Evolutionary conservation across 2,888 invertebrate species (phyloP).

Genomic region (Athripsodes cinereus): DNA sequence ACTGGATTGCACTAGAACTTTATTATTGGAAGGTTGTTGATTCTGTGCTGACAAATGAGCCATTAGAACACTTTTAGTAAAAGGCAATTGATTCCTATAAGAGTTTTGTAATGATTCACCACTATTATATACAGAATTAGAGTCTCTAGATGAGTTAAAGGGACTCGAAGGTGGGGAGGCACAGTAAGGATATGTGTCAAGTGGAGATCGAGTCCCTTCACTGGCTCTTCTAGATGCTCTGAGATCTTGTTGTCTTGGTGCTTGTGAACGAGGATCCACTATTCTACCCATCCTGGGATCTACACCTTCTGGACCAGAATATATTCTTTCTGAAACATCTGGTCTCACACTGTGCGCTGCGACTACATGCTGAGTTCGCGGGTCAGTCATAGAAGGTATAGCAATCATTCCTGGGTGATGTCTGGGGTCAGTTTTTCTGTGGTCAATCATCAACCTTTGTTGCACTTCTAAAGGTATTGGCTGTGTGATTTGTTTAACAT

Average conservation of each 20-base stretch:
- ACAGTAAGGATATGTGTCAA: slow-evolving; percentile 27
- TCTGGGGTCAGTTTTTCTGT: slow-evolving; percentile 13
- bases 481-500: slow-evolving; percentile 11
- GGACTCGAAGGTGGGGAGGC: slow-evolving; percentile 27
- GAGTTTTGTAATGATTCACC: slow-evolving; percentile 23
- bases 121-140: slow-evolving; percentile 23
- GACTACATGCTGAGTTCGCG: slow-evolving; percentile 8
- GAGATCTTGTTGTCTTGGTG: slow-evolving; percentile 29
- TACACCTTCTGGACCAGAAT: slow-evolving; percentile 14
- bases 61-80: slow-evolving; percentile 16
- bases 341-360: slow-evolving; percentile 15
- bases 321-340: slow-evolving; percentile 18
- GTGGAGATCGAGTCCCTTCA: slow-evolving; percentile 42
- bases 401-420: slow-evolving; percentile 6
- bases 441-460: slow-evolving; percentile 26
- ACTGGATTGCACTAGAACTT: slow-evolving; percentile 41
- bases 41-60: slow-evolving; percentile 13
- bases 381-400: neutral
- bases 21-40: slow-evolving; percentile 29
- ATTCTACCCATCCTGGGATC: slow-evolving; percentile 23
- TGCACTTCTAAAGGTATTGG: slow-evolving; percentile 25
- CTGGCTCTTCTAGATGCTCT: slow-evolving; percentile 38
- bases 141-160: slow-evolving; percentile 23
- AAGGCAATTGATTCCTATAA: slow-evolving; percentile 22
- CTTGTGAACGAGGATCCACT: slow-evolving; percentile 27